Percentiles rank a stretch among this genome's conserved stretches.
phyloP scores from a whole-genome alignment of 2,797 vertebrate genomes.

The Halcyon leucocephala region DNA sequence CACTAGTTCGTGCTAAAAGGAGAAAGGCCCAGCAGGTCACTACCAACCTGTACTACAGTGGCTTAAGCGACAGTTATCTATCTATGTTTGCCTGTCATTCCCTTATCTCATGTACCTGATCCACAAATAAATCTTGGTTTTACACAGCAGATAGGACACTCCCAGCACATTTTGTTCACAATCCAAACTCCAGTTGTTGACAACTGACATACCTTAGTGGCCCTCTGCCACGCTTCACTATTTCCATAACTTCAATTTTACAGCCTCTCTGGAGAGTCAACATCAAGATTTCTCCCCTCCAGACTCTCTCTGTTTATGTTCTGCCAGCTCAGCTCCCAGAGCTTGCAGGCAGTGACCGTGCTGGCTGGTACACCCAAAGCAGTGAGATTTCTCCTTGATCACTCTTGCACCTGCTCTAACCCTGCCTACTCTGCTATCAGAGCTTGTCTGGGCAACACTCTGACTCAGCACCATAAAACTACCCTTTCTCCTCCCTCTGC shows the following conservation, averaged over 20 bases:
- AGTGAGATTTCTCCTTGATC: neutral
- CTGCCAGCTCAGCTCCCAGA: neutral
- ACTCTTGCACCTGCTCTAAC: neutral
- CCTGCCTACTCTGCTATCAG: neutral
- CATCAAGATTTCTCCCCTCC: neutral
- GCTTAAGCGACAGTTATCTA: neutral
- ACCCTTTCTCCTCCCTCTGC: neutral
- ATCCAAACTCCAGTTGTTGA: conserved; percentile 1
- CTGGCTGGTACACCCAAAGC: neutral
- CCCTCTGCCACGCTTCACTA: neutral
- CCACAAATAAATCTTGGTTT: neutral
- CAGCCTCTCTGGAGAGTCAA: neutral
- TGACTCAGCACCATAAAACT: neutral
- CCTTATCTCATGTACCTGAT: conserved; percentile 18
- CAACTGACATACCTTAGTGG: neutral
- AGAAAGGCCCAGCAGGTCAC: neutral
- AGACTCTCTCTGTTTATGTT: neutral
- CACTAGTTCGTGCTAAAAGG: neutral
- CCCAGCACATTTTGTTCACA: conserved; percentile 15
- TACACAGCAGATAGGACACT: neutral
- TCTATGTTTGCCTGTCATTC: neutral
- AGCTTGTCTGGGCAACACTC: neutral
- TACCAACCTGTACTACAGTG: neutral
- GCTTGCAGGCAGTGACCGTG: neutral
- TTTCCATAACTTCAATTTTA: conserved; percentile 10